Evolutionary conservation across 2,888 invertebrate species (phyloP).

Genomic region (Drosophila basisetae): DNA sequence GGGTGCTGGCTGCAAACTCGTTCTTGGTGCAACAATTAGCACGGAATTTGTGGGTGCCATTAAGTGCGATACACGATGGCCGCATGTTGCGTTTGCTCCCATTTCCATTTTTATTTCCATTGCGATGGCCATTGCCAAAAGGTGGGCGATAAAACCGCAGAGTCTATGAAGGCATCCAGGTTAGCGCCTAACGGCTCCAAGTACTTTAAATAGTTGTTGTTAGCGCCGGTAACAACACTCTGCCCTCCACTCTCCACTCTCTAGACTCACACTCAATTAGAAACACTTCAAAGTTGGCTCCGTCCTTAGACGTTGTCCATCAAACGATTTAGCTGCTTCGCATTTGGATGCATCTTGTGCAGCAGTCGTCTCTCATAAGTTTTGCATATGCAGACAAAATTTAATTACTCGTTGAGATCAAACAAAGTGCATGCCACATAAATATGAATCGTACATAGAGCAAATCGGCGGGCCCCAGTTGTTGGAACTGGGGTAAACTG

Average conservation of each 20-base stretch:
- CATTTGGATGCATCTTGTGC: slow-evolving; percentile 37
- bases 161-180: slow-evolving; percentile 32
- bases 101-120: slow-evolving; percentile 60
- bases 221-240: slow-evolving; percentile 48
- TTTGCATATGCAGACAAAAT: slow-evolving; percentile 69
- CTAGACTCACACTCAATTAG: slow-evolving; percentile 58
- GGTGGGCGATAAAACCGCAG: slow-evolving; percentile 47
- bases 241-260: slow-evolving; percentile 5
- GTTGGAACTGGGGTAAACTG: slow-evolving; percentile 39
- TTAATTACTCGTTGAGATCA: slow-evolving; percentile 83
- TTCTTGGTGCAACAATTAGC: slow-evolving; percentile 79
- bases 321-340: slow-evolving; percentile 40
- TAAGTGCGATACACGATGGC: slow-evolving; percentile 76
- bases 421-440: slow-evolving; percentile 84
- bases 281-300: slow-evolving; percentile 70
- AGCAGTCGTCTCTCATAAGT: slow-evolving; percentile 45
- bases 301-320: slow-evolving; percentile 39
- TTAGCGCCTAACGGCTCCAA: slow-evolving; percentile 39
- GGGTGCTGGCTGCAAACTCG: slow-evolving; percentile 53
- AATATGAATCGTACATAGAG: slow-evolving; percentile 64
- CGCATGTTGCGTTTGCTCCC: slow-evolving; percentile 65
- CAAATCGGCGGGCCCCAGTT: slow-evolving; percentile 30
- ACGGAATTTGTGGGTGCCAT: slow-evolving; percentile 81
- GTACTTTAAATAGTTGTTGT: slow-evolving; percentile 14
- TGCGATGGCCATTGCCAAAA: slow-evolving; percentile 61